These are phyloP conservation scores for Cyclura pinguis DNA, from an alignment of 2,797 vertebrate species.

Conservation along the genomic window DNA sequence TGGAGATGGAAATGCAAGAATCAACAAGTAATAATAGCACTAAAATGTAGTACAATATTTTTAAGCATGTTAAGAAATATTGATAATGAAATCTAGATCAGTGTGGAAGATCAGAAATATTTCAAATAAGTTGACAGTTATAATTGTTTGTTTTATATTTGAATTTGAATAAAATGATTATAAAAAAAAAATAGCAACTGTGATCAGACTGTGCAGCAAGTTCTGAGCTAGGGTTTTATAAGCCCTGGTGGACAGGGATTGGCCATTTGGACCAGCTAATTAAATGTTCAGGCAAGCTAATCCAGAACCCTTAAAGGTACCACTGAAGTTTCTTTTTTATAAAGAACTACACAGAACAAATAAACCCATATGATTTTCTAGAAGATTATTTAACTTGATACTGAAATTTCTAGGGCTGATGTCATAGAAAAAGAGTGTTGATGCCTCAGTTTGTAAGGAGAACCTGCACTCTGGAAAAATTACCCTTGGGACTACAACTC, in stretches of 20 bases:
- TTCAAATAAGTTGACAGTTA: too few relatives aligned
- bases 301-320: not conserved
- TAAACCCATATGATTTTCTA: not conserved
- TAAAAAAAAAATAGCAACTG: not conserved
- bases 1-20: too few relatives aligned
- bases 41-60: too few relatives aligned
- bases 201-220: not conserved
- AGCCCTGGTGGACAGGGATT: not conserved
- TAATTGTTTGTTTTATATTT: too few relatives aligned
- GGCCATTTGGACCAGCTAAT: not conserved
- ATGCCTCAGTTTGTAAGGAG: not conserved
- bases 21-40: too few relatives aligned
- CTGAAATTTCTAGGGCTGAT: not conserved
- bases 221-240: not conserved
- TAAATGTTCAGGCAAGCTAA: not conserved
- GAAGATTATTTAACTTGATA: not conserved
- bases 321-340: too few relatives aligned
- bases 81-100: too few relatives aligned
- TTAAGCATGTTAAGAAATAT: too few relatives aligned
- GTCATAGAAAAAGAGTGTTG: not conserved
- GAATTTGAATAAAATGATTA: too few relatives aligned
- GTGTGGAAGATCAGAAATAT: too few relatives aligned
- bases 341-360: not conserved
- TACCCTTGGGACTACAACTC: too few relatives aligned
- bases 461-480: not conserved